A percentile compares a stretch with the other conserved stretches of the same genome.
Evolutionary conservation across 1,140 invertebrate genomes (phyloP).

Genomic region (Tetranychus urticae): DNA sequence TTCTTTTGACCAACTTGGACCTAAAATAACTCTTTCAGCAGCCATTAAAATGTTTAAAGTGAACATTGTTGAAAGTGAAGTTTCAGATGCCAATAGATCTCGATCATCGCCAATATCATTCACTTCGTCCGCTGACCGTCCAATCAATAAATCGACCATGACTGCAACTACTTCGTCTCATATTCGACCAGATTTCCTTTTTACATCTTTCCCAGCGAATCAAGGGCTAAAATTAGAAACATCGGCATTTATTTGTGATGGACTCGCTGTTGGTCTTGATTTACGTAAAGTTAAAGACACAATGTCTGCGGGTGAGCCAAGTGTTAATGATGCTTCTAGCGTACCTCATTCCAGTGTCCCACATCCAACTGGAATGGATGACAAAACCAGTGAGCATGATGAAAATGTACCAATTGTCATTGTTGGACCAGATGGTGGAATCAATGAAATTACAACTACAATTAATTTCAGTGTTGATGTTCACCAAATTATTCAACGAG

Average conservation of each 20-base stretch:
- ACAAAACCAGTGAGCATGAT: not conserved
- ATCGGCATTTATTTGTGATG: constrained; percentile 74
- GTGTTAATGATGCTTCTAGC: not conserved
- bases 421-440: constrained; percentile 10
- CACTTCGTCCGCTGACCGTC: not conserved
- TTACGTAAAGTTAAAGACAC: not conserved
- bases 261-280: constrained; percentile 43
- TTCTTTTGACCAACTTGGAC: constrained; percentile 49
- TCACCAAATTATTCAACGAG: constrained; percentile 62
- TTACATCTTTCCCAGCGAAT: not conserved
- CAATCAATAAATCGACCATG: not conserved
- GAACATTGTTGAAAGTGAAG: constrained; percentile 59
- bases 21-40: constrained; percentile 62
- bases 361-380: not conserved
- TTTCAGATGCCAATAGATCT: constrained; percentile 17
- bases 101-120: not conserved
- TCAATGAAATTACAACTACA: constrained; percentile 58
- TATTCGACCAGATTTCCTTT: not conserved
- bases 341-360: too few species aligned
- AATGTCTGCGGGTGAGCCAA: not conserved
- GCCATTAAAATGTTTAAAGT: constrained; percentile 64
- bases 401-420: constrained; percentile 2
- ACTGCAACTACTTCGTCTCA: not conserved
- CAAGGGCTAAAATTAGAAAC: constrained; percentile 31
- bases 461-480: constrained; percentile 66